These are phyloP conservation scores for Drosophila lacertosa DNA, from an alignment of 1,140 invertebrate species.

Conservation along the genomic window DNA sequence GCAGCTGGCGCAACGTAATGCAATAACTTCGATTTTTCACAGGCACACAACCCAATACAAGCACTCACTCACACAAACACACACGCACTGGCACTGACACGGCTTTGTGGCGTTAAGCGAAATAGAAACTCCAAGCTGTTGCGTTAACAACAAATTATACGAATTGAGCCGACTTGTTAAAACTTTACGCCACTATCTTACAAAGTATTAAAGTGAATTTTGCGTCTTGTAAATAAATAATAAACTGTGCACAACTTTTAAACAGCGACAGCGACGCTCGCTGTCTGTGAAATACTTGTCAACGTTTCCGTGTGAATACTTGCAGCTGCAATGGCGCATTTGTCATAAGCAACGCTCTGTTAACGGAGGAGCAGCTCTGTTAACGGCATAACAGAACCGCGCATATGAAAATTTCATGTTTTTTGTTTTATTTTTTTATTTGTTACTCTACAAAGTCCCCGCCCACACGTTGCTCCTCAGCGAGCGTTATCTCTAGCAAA, in stretches of 20 bases:
- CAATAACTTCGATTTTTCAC: constrained; percentile 80
- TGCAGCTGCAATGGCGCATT: constrained; percentile 13
- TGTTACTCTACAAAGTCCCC: constrained; percentile 23
- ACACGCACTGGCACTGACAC: constrained; percentile 26
- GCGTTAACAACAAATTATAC: constrained; percentile 37
- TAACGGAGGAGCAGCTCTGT: constrained; percentile 19
- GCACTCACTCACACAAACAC: constrained; percentile 41
- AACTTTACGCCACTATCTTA: constrained; percentile 28
- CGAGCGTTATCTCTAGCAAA: constrained; percentile 89
- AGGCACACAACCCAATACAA: constrained; percentile 52
- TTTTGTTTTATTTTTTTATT: constrained; percentile 10
- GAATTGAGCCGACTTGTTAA: constrained; percentile 13
- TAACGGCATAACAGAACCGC: constrained; percentile 6
- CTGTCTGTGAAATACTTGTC: constrained; percentile 40
- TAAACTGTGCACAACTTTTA: constrained; percentile 44
- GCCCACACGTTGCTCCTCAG: constrained; percentile 26
- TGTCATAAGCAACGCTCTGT: background rate
- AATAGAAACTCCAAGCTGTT: constrained; percentile 21
- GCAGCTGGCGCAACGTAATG: constrained; percentile 66
- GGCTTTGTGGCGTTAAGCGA: constrained; percentile 40
- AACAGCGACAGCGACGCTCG: constrained; percentile 39
- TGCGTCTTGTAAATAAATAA: constrained; percentile 60
- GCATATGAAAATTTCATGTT: background rate
- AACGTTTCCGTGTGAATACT: constrained; percentile 22
- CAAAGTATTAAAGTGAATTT: constrained; percentile 26